Evolutionary conservation across 2,888 invertebrate genomes (phyloP).

Genomic region (Macrosoma leucophasiata): DNA sequence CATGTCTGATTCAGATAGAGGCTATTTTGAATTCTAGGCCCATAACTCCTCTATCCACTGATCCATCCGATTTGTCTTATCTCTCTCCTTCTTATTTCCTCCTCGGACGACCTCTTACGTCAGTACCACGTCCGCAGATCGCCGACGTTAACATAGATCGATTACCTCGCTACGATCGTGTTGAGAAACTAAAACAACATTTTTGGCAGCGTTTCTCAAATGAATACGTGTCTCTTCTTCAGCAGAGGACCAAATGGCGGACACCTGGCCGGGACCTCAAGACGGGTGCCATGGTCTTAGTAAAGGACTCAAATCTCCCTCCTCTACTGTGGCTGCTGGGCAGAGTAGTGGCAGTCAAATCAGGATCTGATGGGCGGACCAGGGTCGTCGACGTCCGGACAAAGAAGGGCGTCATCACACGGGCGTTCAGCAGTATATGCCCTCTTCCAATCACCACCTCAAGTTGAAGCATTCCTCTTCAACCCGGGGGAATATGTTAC

Average conservation of each 20-base stretch:
- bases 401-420: conserved; percentile 2
- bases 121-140: conserved; percentile 18
- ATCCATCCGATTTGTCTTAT: conserved; percentile 12
- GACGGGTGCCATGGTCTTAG: conserved; percentile 9
- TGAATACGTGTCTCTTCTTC: conserved; percentile 15
- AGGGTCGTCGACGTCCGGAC: conserved; percentile 12
- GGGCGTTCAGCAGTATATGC: conserved; percentile 5
- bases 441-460: conserved; percentile 1
- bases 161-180: conserved; percentile 12
- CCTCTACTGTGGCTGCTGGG: conserved; percentile 16
- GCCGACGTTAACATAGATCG: conserved; percentile 10
- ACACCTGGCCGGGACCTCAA: background rate
- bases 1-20: conserved; percentile 15
- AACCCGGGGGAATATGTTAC: conserved; percentile 24
- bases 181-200: conserved; percentile 17
- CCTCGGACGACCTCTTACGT: conserved; percentile 17
- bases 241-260: conserved; percentile 15
- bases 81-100: conserved; percentile 19
- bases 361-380: conserved; percentile 9
- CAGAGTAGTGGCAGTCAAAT: conserved; percentile 8
- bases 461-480: conserved; percentile 2
- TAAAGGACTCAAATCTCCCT: conserved; percentile 12
- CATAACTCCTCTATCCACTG: conserved; percentile 11
- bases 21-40: conserved; percentile 11
- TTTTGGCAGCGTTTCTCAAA: conserved; percentile 16